Percentiles rank a stretch among this genome's conserved stretches.
Evolutionary conservation across 2,797 vertebrate species (phyloP).

Genomic region (Sebastes trivittatus): DNA sequence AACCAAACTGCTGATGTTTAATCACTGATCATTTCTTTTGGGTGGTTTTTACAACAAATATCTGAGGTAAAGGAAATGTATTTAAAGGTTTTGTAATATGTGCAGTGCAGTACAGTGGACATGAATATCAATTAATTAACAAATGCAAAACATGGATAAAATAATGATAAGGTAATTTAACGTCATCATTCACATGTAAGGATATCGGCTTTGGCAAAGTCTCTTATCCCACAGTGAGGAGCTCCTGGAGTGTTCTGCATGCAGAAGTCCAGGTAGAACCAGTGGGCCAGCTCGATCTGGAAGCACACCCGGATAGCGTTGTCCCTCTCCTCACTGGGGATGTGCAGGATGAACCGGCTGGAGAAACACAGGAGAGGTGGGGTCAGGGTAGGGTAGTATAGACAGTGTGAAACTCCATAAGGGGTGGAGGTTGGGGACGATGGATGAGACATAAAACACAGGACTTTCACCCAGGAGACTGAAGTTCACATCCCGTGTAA

Average conservation of each 20-base stretch:
- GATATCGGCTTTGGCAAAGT: slow-evolving; percentile 99
- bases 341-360: slow-evolving; percentile 99
- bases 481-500: too few species aligned
- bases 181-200: slow-evolving; percentile 68
- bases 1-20: background rate
- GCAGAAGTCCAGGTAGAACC: slow-evolving; percentile 99
- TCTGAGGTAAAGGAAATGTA: background rate
- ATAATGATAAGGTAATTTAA: background rate
- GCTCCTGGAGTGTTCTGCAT: slow-evolving; percentile 95
- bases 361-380: slow-evolving; percentile 1
- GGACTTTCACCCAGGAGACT: too few species aligned
- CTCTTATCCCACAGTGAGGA: slow-evolving; percentile 98
- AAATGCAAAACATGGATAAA: background rate
- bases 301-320: slow-evolving; percentile 98
- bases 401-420: too few species aligned
- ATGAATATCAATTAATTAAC: background rate
- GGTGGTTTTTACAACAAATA: background rate
- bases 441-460: too few species aligned
- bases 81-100: background rate
- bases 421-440: too few species aligned
- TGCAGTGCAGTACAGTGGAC: background rate
- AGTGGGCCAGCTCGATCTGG: slow-evolving; percentile 99
- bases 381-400: rapidly evolving
- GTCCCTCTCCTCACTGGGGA: slow-evolving; percentile 98
- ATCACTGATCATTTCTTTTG: background rate